These are phyloP conservation scores for Caloenas nicobarica DNA, from an alignment of 2,113 vertebrate genomes.

Conservation along the genomic window DNA sequence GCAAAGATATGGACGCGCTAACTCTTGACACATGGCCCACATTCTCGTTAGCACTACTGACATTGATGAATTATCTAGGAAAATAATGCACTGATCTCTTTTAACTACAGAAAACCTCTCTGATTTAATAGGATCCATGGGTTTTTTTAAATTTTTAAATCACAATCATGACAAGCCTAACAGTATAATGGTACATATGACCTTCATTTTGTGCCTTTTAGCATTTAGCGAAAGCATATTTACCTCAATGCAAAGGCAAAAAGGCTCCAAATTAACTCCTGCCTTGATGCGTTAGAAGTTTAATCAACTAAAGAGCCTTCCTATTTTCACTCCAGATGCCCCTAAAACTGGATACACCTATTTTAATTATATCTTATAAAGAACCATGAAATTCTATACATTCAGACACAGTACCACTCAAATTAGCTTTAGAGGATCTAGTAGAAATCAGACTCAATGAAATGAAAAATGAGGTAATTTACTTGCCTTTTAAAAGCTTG, in stretches of 20 bases:
- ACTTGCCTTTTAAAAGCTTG: background rate
- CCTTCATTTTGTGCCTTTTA: constrained; percentile 27
- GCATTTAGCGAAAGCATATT: constrained; percentile 30
- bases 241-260: background rate
- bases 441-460: background rate
- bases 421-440: background rate
- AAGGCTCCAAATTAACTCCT: background rate
- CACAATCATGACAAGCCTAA: background rate
- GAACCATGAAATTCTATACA: background rate
- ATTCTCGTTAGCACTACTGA: background rate
- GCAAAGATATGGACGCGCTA: background rate
- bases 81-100: constrained; percentile 30
- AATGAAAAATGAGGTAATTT: constrained; percentile 15
- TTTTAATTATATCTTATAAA: background rate
- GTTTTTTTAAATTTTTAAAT: background rate
- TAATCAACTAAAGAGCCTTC: background rate
- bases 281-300: background rate
- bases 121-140: background rate
- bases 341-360: background rate
- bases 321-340: background rate
- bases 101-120: background rate
- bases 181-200: background rate
- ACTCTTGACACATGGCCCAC: background rate
- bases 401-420: background rate
- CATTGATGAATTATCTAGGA: background rate